These are phyloP conservation scores for Craniophora ligustri DNA, from an alignment of 2,888 invertebrate species.

Conservation along the genomic window DNA sequence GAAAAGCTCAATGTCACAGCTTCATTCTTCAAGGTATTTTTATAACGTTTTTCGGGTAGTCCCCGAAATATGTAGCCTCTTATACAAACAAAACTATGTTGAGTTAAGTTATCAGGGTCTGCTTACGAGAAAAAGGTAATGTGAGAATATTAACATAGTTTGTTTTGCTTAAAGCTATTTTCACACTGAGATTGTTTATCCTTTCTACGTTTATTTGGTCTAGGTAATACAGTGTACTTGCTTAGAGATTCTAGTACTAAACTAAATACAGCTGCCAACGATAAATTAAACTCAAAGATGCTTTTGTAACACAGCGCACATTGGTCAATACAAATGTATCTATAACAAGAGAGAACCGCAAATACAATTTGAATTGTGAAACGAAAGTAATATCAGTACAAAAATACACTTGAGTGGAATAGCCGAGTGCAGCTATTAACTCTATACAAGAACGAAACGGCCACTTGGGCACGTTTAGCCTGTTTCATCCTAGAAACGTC, in stretches of 20 bases:
- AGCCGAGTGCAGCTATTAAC: constrained; percentile 63
- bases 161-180: constrained; percentile 26
- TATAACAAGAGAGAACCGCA: constrained; percentile 55
- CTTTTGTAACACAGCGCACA: constrained; percentile 29
- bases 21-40: constrained; percentile 70
- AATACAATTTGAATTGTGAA: constrained; percentile 68
- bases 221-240: constrained; percentile 28
- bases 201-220: constrained; percentile 28
- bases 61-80: constrained; percentile 29
- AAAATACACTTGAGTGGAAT: constrained; percentile 65
- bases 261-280: constrained; percentile 21
- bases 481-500: constrained; percentile 64
- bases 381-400: constrained; percentile 70
- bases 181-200: constrained; percentile 20
- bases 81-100: constrained; percentile 24
- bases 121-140: neutral
- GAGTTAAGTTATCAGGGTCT: neutral
- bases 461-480: constrained; percentile 81
- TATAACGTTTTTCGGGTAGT: constrained; percentile 51
- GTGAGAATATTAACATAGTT: constrained; percentile 15
- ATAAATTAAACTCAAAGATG: constrained; percentile 36
- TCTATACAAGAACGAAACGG: constrained; percentile 55
- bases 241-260: constrained; percentile 22
- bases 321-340: constrained; percentile 51
- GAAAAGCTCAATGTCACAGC: constrained; percentile 81